A percentile compares a stretch with the other conserved stretches of the same genome.
phyloP scores from a whole-genome alignment of 1,140 invertebrate genomes.

The Papilio glaucus region DNA sequence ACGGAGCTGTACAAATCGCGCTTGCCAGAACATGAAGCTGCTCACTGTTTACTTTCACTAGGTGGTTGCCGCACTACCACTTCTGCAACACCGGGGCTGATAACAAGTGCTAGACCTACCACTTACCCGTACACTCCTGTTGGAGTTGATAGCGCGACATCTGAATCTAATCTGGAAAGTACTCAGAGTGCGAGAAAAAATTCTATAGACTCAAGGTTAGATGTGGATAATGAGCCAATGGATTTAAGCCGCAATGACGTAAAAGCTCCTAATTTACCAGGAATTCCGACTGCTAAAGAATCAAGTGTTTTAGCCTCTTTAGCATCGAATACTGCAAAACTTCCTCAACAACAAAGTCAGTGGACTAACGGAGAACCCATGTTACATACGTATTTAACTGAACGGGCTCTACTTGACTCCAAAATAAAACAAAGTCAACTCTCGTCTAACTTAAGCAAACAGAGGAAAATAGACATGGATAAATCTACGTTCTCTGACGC shows the following conservation, averaged over 20 bases:
- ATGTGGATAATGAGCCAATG: constrained; percentile 83
- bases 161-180: constrained; percentile 63
- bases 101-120: constrained; percentile 84
- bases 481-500: constrained; percentile 55
- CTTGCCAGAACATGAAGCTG: constrained; percentile 93
- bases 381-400: constrained; percentile 90
- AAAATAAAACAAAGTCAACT: constrained; percentile 89
- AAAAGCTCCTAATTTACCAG: constrained; percentile 67
- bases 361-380: constrained; percentile 86
- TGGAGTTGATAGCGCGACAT: constrained; percentile 59
- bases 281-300: constrained; percentile 86
- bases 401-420: constrained; percentile 88
- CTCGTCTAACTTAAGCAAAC: constrained; percentile 64
- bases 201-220: constrained; percentile 55
- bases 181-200: constrained; percentile 50
- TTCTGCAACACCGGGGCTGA: constrained; percentile 81
- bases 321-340: constrained; percentile 86
- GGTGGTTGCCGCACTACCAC: constrained; percentile 79
- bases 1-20: constrained; percentile 85
- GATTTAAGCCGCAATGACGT: constrained; percentile 83
- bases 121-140: constrained; percentile 86
- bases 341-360: constrained; percentile 83
- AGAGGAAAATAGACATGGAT: constrained; percentile 68
- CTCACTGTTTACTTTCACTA: constrained; percentile 92
- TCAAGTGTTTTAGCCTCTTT: constrained; percentile 86